Percentiles rank a stretch among this genome's conserved stretches.
Conservation (phyloP, 2,888 invertebrate genomes). For the Machimus atricapillus region DNA sequence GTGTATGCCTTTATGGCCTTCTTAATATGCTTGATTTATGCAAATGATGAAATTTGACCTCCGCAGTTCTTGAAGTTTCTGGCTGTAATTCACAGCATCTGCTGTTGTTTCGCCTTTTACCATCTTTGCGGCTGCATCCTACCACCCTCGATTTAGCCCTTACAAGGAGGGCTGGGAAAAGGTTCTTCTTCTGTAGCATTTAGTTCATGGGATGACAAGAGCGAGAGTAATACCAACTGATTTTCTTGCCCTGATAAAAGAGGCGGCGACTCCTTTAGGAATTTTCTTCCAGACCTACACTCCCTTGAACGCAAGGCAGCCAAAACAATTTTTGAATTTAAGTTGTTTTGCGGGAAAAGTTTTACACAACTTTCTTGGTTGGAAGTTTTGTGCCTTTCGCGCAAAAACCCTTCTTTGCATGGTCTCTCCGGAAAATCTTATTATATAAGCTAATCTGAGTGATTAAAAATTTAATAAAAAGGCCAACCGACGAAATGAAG, state of each 20-base stretch:
- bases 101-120: conserved; percentile 26
- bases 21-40: conserved; percentile 37
- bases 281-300: neutral
- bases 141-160: neutral
- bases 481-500: neutral
- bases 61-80: neutral
- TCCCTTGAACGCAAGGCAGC: neutral
- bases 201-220: conserved; percentile 13
- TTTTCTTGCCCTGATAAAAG: neutral
- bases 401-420: conserved; percentile 5
- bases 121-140: neutral
- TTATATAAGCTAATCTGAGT: conserved; percentile 29
- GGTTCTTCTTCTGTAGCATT: neutral
- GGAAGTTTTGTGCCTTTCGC: neutral
- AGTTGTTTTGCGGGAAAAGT: conserved; percentile 13
- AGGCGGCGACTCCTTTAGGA: neutral
- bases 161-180: neutral
- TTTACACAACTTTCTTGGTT: neutral
- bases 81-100: conserved; percentile 29
- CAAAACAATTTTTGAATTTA: conserved; percentile 15
- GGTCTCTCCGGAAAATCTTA: conserved; percentile 17
- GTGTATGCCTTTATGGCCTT: conserved; percentile 25
- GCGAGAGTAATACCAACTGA: neutral
- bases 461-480: conserved; percentile 39
- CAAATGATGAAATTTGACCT: conserved; percentile 39